phyloP scores from a whole-genome alignment of 2,797 vertebrate species.

The Cephalopachus bancanus region DNA sequence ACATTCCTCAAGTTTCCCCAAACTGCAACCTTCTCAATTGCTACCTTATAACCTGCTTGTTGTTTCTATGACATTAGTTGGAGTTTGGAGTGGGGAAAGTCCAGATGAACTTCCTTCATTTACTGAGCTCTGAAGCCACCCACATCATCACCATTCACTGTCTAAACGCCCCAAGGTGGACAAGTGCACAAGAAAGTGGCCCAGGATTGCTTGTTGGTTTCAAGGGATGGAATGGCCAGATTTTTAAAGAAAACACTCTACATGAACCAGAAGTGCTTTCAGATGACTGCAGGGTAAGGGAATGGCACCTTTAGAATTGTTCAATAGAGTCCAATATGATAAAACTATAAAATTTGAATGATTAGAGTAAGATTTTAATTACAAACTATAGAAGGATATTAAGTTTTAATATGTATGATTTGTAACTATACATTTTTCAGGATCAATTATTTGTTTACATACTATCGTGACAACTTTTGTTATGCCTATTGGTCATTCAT shows the following conservation, averaged over 20 bases:
- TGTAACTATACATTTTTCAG: conserved; percentile 45
- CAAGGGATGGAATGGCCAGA: conserved; percentile 96
- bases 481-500: not conserved
- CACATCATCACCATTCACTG: conserved; percentile 96
- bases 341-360: conserved; percentile 47
- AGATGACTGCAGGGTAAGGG: conserved; percentile 96
- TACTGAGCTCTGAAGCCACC: conserved; percentile 95
- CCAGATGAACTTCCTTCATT: conserved; percentile 99
- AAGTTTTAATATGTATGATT: conserved; percentile 18
- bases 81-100: conserved; percentile 95
- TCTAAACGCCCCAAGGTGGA: conserved; percentile 89
- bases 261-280: conserved; percentile 94
- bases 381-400: not conserved
- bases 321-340: conserved; percentile 55
- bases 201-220: conserved; percentile 89
- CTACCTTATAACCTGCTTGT: conserved; percentile 58
- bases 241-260: conserved; percentile 92
- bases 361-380: not conserved
- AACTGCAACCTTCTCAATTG: conserved; percentile 15
- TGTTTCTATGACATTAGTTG: conserved; percentile 90
- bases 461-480: not conserved
- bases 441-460: not conserved
- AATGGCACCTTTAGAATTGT: conserved; percentile 49
- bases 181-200: conserved; percentile 73
- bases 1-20: conserved; percentile 36